These are phyloP conservation scores for Chrysolina americana DNA, from an alignment of 2,888 invertebrate genomes.

Conservation along the genomic window DNA sequence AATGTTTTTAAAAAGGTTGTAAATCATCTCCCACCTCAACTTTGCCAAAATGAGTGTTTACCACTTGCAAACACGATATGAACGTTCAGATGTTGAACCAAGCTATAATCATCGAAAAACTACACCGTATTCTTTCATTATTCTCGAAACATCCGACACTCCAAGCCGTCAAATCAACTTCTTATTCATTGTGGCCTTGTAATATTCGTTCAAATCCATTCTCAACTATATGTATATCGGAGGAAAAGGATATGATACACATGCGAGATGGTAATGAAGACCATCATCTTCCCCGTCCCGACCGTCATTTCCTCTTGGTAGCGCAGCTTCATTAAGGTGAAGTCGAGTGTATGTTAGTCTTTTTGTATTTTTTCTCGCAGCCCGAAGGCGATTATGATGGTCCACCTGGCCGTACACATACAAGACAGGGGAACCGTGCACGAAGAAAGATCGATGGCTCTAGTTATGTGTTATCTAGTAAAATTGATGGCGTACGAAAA, in stretches of 20 bases:
- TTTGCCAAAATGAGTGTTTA: no score
- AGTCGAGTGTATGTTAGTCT: conserved; percentile 38
- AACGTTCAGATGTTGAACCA: no score
- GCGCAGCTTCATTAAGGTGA: conserved; percentile 48
- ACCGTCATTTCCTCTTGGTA: conserved; percentile 46
- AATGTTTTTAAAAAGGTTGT: no score
- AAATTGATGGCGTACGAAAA: not conserved
- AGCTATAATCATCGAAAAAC: not conserved
- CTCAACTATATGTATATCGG: not conserved
- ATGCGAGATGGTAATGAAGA: conserved; percentile 50
- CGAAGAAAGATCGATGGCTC: conserved; percentile 2
- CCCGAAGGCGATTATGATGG: conserved; percentile 32
- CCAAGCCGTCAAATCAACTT: not conserved
- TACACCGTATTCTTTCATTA: not conserved
- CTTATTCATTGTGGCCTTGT: not conserved
- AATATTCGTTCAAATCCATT: conserved; percentile 12
- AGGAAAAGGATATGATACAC: conserved; percentile 21
- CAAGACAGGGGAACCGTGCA: conserved; percentile 11
- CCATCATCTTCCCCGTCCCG: conserved; percentile 34
- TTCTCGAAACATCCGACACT: not conserved
- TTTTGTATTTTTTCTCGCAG: conserved; percentile 33
- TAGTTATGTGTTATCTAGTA: conserved; percentile 4
- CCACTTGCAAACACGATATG: no score
- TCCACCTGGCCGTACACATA: conserved; percentile 39
- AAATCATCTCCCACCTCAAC: no score